Evolutionary conservation across 1,140 invertebrate genomes (phyloP), one percentile per base, ranked within the genome.

Genomic region (Belonocnema kinseyi): DNA sequence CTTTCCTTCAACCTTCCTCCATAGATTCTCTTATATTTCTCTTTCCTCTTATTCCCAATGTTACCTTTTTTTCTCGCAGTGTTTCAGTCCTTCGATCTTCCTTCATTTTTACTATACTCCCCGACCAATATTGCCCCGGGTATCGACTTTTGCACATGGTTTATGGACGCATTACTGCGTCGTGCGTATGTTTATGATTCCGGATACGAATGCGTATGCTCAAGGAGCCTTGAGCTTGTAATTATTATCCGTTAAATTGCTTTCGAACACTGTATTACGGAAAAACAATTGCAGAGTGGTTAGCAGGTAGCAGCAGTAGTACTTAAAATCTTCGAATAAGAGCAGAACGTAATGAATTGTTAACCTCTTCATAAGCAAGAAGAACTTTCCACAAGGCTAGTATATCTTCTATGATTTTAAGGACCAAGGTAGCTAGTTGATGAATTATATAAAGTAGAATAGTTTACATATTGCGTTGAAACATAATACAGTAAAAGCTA

Each of bases 61-160:
- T 6, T 58, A 10, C 16, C 2, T 19, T 11, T 50, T 74, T 56
- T 75, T 50, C 13, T 74, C 14, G 46, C 17, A 54, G 11, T 61
- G 4, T 61, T 75, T 50, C 7, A 46, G 6, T 46, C 40, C 73
- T 53, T 51, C 70, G 53, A 17, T 58, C 16, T 74, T 74, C 52
- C 61, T 75, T 54, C 58, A 74, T 77, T 72, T 80, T 77, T 77
- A 74, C 74, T 61, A 46, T 77, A 14, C 11, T 1, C n/a, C 66
- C 40, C 70, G 33, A 17, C 21, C 56, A 16, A 77, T 66, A 73
- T 77, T 73, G 76, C 76, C 76, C 54, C 76, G 56, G 76, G 76
- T 74, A 77, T 77, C 76, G 51, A 77, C 72, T 73, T 77, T 77
- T 77, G 61, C 13, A 66, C 21, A n/a, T 14, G 26, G 61, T 66